A percentile compares a stretch with the other conserved stretches of the same genome.
Conservation (phyloP, 2,888 invertebrate species). For the Cheilosia grossa region DNA sequence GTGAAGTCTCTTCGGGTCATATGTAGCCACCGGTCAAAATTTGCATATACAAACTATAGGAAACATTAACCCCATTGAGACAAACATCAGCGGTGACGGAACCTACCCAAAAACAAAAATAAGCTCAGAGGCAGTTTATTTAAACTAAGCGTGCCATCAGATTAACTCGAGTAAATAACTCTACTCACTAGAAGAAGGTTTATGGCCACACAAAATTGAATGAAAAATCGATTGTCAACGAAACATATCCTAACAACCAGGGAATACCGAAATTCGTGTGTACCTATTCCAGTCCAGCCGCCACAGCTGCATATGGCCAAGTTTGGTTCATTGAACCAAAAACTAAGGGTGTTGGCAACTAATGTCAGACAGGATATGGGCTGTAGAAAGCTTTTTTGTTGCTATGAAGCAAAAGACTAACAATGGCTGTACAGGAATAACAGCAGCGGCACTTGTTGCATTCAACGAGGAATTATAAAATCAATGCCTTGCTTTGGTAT, state of each 20-base stretch:
- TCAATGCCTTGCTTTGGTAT: conserved; percentile 21
- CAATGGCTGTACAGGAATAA: not conserved
- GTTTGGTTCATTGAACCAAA: conserved; percentile 67
- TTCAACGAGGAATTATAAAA: not conserved
- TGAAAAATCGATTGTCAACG: conserved; percentile 58
- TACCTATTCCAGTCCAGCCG: not conserved
- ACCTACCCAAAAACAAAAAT: not conserved
- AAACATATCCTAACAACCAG: conserved; percentile 2
- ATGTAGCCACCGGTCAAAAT: conserved; percentile 33
- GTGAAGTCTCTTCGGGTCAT: conserved; percentile 25
- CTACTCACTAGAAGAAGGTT: conserved; percentile 1
- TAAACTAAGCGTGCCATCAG: conserved; percentile 22
- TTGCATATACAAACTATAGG: conserved; percentile 44
- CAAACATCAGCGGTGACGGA: not conserved
- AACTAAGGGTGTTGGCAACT: conserved; percentile 54
- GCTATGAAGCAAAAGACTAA: conserved; percentile 44
- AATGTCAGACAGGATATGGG: conserved; percentile 55
- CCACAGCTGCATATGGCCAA: conserved; percentile 18
- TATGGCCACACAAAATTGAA: not conserved
- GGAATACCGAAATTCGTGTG: conserved; percentile 19
- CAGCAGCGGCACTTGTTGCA: conserved; percentile 56
- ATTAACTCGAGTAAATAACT: conserved; percentile 50
- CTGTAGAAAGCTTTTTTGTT: conserved; percentile 50
- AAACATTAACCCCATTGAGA: conserved; percentile 31
- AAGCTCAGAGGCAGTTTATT: not conserved